A percentile compares a stretch with the other conserved stretches of the same genome.
phyloP scores from a whole-genome alignment of 2,888 invertebrate species.

The Pollenia griseotomentosa region DNA sequence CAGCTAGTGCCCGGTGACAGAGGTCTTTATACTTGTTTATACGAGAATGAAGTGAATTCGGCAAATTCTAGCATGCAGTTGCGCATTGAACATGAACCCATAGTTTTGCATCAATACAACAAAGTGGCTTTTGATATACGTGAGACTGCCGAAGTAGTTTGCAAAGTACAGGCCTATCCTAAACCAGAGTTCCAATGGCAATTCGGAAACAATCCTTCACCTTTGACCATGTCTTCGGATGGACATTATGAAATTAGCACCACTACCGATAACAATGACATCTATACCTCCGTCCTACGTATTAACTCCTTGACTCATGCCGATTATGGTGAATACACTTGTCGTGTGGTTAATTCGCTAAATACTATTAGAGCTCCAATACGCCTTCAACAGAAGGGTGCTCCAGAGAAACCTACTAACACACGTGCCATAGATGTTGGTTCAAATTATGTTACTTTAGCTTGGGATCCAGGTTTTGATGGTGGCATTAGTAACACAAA shows the following conservation, averaged over 20 bases:
- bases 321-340: slow-evolving; percentile 96
- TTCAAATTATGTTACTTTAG: slow-evolving; percentile 91
- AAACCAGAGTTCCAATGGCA: slow-evolving; percentile 97
- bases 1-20: slow-evolving; percentile 93
- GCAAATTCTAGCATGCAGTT: slow-evolving; percentile 95
- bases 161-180: slow-evolving; percentile 95
- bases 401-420: slow-evolving; percentile 92
- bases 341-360: slow-evolving; percentile 92
- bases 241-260: slow-evolving; percentile 94
- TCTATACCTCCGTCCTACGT: slow-evolving; percentile 91
- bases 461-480: slow-evolving; percentile 96
- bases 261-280: slow-evolving; percentile 92
- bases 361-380: slow-evolving; percentile 92
- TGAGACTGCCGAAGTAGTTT: slow-evolving; percentile 94
- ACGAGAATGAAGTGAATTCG: slow-evolving; percentile 94
- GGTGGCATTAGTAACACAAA: slow-evolving; percentile 94
- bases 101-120: slow-evolving; percentile 92
- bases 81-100: slow-evolving; percentile 95
- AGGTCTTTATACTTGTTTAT: slow-evolving; percentile 94
- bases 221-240: slow-evolving; percentile 91
- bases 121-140: slow-evolving; percentile 94
- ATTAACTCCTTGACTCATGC: slow-evolving; percentile 90
- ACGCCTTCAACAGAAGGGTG: slow-evolving; percentile 92
- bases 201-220: slow-evolving; percentile 90
- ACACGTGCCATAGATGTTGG: slow-evolving; percentile 90